Conservation (phyloP, 1,140 invertebrate genomes). For the Cryptotermes secundus region DNA sequence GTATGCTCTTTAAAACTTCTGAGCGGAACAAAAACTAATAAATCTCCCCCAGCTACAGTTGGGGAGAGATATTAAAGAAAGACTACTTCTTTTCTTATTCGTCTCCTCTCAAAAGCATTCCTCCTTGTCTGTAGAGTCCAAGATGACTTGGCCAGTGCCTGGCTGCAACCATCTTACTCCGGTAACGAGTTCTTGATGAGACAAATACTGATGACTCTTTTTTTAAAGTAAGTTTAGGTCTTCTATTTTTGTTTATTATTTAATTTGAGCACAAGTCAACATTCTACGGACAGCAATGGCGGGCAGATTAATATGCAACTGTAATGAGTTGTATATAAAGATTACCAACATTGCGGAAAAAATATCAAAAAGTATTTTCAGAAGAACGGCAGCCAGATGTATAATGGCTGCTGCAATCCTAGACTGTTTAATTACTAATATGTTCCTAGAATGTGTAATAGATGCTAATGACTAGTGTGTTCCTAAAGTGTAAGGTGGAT, state of each 20-base stretch:
- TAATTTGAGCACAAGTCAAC: slow-evolving; percentile 1
- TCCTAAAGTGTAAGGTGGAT: no score
- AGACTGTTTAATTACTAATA: no score
- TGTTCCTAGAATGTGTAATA: no score
- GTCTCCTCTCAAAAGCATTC: slow-evolving; percentile 19
- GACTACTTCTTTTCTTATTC: slow-evolving; percentile 9
- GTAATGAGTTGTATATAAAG: background rate
- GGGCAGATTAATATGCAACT: background rate
- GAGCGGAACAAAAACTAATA: slow-evolving; percentile 4
- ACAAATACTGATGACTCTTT: slow-evolving; percentile 20
- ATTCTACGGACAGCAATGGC: background rate
- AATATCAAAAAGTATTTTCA: no score
- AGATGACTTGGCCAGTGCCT: slow-evolving; percentile 7
- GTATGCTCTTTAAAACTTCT: background rate
- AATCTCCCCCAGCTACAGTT: slow-evolving; percentile 12
- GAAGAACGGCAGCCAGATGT: no score
- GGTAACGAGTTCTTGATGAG: background rate
- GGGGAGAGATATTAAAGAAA: slow-evolving; percentile 4
- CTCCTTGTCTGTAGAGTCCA: slow-evolving; percentile 14
- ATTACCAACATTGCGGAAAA: background rate
- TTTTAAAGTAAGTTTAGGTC: background rate
- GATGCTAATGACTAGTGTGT: no score
- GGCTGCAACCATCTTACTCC: background rate
- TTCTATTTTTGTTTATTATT: slow-evolving; percentile 18
- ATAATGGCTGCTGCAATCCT: no score